Percentiles rank a stretch among this genome's conserved stretches.
Evolutionary conservation across 35 echinoderm and acorn worm species (phyloP).

Genomic region (Lytechinus variegatus): DNA sequence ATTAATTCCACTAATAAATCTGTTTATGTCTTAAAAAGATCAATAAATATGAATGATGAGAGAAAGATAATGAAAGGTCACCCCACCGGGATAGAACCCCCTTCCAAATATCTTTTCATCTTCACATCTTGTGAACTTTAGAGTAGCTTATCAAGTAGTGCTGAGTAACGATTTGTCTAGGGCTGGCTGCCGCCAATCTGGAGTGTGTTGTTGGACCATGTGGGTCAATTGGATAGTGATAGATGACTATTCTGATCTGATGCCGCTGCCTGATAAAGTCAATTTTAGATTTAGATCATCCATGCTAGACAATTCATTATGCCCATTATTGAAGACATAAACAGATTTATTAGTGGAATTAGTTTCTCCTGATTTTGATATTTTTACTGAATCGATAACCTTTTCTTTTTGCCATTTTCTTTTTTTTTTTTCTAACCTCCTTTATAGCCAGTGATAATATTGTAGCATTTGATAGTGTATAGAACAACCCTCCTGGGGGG

Average conservation of each 20-base stretch:
- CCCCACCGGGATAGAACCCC: background rate
- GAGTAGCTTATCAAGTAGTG: background rate
- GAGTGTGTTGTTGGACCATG: background rate
- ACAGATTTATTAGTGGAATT: background rate
- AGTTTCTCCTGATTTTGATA: background rate
- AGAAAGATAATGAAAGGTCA: background rate
- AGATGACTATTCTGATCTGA: background rate
- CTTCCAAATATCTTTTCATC: too few species aligned
- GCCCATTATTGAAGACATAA: background rate
- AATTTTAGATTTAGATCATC: background rate
- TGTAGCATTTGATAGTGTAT: too few species aligned
- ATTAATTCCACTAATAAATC: background rate
- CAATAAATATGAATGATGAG: background rate
- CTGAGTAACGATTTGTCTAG: background rate
- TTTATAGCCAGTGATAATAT: too few species aligned
- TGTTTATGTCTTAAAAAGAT: background rate
- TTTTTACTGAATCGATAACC: too few species aligned
- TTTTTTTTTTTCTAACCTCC: too few species aligned
- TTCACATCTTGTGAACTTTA: background rate
- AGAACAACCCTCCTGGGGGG: too few species aligned
- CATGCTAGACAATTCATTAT: background rate
- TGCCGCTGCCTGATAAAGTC: background rate
- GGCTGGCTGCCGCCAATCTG: background rate
- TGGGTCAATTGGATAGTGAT: constrained; percentile 1
- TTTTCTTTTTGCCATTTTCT: too few species aligned